Evolutionary conservation across 1,140 invertebrate species (phyloP).

Genomic region (Scylla paramamosain): DNA sequence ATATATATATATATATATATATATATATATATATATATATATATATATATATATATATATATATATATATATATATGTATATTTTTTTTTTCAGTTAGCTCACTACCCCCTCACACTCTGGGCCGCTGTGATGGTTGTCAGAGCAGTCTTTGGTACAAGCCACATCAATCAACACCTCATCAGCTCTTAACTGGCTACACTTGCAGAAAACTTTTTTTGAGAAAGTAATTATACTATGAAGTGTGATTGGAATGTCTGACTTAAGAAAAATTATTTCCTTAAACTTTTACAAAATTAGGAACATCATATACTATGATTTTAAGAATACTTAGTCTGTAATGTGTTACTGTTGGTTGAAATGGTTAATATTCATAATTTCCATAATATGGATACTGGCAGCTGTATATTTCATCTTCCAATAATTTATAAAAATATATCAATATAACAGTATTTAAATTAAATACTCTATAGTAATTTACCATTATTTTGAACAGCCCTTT

Average conservation of each 20-base stretch:
- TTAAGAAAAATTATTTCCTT: constrained; percentile 47
- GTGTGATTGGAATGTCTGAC: constrained; percentile 38
- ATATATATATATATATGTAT: background rate
- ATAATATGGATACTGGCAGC: background rate
- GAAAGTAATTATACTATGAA: constrained; percentile 4
- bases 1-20: background rate
- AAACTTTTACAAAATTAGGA: constrained; percentile 71
- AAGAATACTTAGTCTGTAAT: background rate
- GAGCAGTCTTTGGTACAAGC: constrained; percentile 72
- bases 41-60: background rate
- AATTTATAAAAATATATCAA: constrained; percentile 1
- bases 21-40: background rate
- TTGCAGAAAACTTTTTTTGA: background rate
- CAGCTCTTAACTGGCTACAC: constrained; percentile 2
- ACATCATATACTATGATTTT: constrained; percentile 45
- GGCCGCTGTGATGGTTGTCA: constrained; percentile 52
- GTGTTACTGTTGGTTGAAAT: background rate
- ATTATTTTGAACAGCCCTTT: background rate
- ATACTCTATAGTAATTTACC: background rate
- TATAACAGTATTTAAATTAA: background rate
- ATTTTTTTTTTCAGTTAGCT: background rate
- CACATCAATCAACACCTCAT: constrained; percentile 27
- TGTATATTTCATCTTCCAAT: background rate
- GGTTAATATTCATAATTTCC: constrained; percentile 14
- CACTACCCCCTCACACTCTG: constrained; percentile 31